These are phyloP conservation scores for Cerceris ruficornis DNA, from an alignment of 2,888 invertebrate genomes.

Conservation along the genomic window DNA sequence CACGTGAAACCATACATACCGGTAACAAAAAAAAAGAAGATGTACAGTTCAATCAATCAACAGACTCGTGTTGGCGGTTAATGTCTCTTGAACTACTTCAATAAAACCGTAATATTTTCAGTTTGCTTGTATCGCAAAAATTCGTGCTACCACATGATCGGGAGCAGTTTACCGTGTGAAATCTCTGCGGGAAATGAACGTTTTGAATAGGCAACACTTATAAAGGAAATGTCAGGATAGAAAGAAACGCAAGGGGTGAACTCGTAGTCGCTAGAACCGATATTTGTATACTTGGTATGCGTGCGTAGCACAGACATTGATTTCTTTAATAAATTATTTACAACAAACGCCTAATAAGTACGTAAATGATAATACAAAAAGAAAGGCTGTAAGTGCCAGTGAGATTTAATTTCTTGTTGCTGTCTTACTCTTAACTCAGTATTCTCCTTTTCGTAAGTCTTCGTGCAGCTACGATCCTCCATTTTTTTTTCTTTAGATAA, in stretches of 20 bases:
- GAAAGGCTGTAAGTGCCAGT: slow-evolving; percentile 58
- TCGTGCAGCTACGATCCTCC: slow-evolving; percentile 15
- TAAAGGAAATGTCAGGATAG: slow-evolving; percentile 16
- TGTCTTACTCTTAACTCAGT: slow-evolving; percentile 48
- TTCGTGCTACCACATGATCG: slow-evolving; percentile 35
- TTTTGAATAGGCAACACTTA: slow-evolving; percentile 1
- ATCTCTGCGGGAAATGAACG: slow-evolving; percentile 18
- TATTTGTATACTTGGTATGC: slow-evolving; percentile 23
- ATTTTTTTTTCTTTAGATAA: slow-evolving; percentile 15
- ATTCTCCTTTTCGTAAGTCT: slow-evolving; percentile 26
- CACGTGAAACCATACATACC: slow-evolving; percentile 51
- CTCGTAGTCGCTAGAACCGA: slow-evolving; percentile 27
- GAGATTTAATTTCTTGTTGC: slow-evolving; percentile 42
- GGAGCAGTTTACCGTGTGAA: slow-evolving; percentile 31
- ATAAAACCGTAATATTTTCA: slow-evolving; percentile 32
- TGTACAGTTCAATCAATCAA: slow-evolving; percentile 54
- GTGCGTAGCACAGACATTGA: slow-evolving; percentile 31
- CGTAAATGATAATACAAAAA: slow-evolving; percentile 30
- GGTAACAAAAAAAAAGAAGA: slow-evolving; percentile 32
- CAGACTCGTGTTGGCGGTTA: slow-evolving; percentile 67
- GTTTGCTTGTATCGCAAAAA: slow-evolving; percentile 43
- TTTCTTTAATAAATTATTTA: slow-evolving; percentile 52
- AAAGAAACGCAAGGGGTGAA: slow-evolving; percentile 16
- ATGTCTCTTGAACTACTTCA: slow-evolving; percentile 42
- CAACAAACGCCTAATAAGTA: slow-evolving; percentile 42